Percentiles rank a stretch among this genome's conserved stretches.
Evolutionary conservation across 2,888 invertebrate species (phyloP).

Genomic region (Melanchra persicariae): DNA sequence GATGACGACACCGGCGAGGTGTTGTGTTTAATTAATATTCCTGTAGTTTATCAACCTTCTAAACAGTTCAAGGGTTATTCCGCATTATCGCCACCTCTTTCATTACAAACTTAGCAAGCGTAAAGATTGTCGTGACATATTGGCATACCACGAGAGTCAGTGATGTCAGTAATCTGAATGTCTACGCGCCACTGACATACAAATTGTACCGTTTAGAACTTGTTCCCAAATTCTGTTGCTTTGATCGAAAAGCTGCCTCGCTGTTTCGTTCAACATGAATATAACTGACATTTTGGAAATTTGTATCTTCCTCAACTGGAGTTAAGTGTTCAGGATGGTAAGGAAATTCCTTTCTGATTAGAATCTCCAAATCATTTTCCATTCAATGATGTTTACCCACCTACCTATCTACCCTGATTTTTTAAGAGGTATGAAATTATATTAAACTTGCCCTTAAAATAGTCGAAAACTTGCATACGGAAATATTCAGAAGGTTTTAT

Average conservation of each 20-base stretch:
- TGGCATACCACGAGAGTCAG: conserved; percentile 42
- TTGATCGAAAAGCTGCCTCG: neutral
- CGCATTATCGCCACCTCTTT: no score
- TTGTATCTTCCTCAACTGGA: neutral
- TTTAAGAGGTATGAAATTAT: neutral
- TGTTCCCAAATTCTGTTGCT: conserved; percentile 35
- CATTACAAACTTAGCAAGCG: no score
- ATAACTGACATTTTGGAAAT: neutral
- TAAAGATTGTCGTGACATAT: conserved; percentile 21
- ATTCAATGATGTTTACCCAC: neutral
- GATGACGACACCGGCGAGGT: no score
- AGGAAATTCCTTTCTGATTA: neutral
- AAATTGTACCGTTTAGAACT: conserved; percentile 56
- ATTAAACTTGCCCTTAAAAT: conserved; percentile 7
- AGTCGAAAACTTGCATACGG: neutral
- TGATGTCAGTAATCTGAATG: conserved; percentile 33
- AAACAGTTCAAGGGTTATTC: no score
- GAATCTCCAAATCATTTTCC: neutral
- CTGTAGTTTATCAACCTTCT: no score
- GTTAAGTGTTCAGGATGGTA: neutral
- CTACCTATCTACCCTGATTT: neutral
- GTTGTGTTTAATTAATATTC: no score
- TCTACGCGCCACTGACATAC: conserved; percentile 61
- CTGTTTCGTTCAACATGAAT: neutral
- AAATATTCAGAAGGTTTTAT: conserved; percentile 30